Conservation (phyloP, 2,797 vertebrate species). For the Sebastes oblongus region DNA sequence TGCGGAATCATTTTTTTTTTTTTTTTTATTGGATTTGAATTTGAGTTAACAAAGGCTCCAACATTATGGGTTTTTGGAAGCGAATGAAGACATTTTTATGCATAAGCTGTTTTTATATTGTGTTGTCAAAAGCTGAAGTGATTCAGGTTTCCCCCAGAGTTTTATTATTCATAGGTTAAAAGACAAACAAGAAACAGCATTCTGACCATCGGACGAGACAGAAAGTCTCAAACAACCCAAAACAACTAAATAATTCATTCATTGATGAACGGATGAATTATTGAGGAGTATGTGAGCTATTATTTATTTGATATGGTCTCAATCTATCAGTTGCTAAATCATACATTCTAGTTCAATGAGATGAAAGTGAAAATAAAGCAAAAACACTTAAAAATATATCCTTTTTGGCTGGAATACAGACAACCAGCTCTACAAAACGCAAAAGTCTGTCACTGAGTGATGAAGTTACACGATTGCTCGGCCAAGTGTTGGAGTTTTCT, state of each 20-base stretch:
- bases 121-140: neutral
- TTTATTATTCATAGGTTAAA: neutral
- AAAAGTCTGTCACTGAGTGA: too few relatives aligned
- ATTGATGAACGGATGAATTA: neutral
- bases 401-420: too few relatives aligned
- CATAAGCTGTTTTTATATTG: neutral
- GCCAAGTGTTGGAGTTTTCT: too few relatives aligned
- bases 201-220: neutral
- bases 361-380: neutral
- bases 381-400: neutral
- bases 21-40: slow-evolving; percentile 38
- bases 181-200: neutral
- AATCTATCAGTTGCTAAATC: neutral
- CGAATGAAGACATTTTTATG: neutral
- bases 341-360: neutral
- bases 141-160: neutral
- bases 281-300: neutral
- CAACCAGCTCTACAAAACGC: too few relatives aligned
- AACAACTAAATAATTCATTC: neutral
- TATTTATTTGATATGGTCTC: neutral
- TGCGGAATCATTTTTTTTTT: neutral
- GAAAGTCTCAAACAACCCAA: neutral
- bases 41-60: slow-evolving; percentile 2
- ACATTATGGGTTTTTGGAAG: slow-evolving; percentile 3
- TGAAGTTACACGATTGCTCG: too few relatives aligned